A percentile compares a stretch with the other conserved stretches of the same genome.
These are phyloP conservation scores for Scomberomorus guttatus DNA, from an alignment of 2,797 vertebrate species.

Conservation along the genomic window DNA sequence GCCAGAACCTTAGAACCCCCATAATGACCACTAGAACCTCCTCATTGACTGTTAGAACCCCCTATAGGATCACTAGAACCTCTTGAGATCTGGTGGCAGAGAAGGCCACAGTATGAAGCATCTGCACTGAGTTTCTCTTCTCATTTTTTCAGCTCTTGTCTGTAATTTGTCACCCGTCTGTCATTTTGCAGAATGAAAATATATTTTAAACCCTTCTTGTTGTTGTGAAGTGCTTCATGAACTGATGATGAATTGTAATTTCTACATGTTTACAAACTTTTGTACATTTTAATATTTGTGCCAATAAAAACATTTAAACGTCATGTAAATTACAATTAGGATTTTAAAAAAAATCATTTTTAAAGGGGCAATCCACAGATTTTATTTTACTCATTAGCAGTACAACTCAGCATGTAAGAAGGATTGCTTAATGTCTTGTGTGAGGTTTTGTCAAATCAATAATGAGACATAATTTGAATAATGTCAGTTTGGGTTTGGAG, in stretches of 20 bases:
- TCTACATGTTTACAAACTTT: neutral
- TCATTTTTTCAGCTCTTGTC: neutral
- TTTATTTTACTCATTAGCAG: too few relatives aligned
- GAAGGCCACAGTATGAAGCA: too few relatives aligned
- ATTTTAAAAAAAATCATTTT: too few relatives aligned
- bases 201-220: neutral
- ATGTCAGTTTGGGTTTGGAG: too few relatives aligned
- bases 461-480: too few relatives aligned
- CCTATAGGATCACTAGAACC: neutral
- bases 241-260: neutral
- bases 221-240: neutral
- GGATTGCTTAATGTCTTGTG: too few relatives aligned
- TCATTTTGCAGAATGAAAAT: neutral
- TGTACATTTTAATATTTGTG: conserved; percentile 18
- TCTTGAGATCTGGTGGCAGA: neutral
- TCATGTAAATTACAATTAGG: neutral
- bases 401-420: too few relatives aligned
- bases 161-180: too few relatives aligned
- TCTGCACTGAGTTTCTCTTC: too few relatives aligned
- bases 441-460: too few relatives aligned
- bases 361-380: too few relatives aligned
- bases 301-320: conserved; percentile 11
- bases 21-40: too few relatives aligned
- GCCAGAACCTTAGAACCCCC: neutral
- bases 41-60: neutral